These are phyloP conservation scores for Notodonta ziczac DNA, from an alignment of 2,888 invertebrate species.

Conservation along the genomic window DNA sequence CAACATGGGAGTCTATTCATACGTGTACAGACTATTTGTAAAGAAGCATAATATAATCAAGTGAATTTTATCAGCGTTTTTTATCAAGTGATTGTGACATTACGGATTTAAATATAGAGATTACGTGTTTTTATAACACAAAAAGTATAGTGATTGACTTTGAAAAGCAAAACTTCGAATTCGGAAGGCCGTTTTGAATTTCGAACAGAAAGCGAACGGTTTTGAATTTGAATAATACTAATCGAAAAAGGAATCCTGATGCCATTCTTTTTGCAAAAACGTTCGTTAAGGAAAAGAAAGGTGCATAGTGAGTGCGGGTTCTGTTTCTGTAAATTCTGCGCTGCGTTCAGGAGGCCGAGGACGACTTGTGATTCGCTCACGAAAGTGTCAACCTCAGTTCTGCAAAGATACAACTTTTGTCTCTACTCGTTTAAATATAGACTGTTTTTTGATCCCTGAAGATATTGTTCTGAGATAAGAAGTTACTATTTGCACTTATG, in stretches of 20 bases:
- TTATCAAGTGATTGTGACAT: slow-evolving; percentile 3
- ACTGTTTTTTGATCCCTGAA: slow-evolving; percentile 58
- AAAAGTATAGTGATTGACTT: neutral
- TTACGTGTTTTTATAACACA: neutral
- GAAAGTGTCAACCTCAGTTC: slow-evolving; percentile 69
- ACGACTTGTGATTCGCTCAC: slow-evolving; percentile 69
- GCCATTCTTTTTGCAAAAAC: slow-evolving; percentile 69
- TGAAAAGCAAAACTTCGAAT: neutral
- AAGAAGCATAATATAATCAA: slow-evolving; percentile 55
- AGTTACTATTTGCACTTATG: neutral
- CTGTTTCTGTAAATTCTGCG: slow-evolving; percentile 70
- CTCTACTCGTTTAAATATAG: slow-evolving; percentile 77
- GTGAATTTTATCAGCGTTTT: slow-evolving; percentile 36
- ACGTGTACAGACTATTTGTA: slow-evolving; percentile 76
- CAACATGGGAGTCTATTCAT: slow-evolving; percentile 75
- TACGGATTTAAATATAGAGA: neutral
- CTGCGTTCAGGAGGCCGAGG: slow-evolving; percentile 63
- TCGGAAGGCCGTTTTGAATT: slow-evolving; percentile 2
- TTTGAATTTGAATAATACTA: slow-evolving; percentile 15
- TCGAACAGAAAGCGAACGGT: slow-evolving; percentile 13
- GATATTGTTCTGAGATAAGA: slow-evolving; percentile 21
- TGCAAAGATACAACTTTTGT: slow-evolving; percentile 78
- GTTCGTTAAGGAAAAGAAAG: slow-evolving; percentile 66
- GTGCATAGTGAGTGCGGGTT: slow-evolving; percentile 68
- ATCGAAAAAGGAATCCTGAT: slow-evolving; percentile 74